Conservation (phyloP, 2,113 vertebrate genomes). For the Brienomyrus longianalis region DNA sequence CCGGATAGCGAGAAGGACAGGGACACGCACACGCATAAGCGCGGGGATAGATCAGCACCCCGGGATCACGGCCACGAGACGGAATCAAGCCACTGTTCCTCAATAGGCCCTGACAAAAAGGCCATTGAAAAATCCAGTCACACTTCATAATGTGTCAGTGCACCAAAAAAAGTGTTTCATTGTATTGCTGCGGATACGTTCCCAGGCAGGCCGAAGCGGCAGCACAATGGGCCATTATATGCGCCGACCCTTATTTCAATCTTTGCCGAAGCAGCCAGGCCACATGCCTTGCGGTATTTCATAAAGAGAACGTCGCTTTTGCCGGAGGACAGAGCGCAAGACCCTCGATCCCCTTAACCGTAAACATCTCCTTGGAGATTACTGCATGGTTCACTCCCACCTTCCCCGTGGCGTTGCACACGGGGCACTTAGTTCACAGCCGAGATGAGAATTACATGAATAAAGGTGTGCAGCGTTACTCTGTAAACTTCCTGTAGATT, state of each 20-base stretch:
- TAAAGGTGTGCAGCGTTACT: neutral
- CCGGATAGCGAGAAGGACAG: neutral
- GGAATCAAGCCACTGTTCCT: constrained; percentile 51
- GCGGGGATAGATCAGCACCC: neutral
- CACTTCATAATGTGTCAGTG: constrained; percentile 38
- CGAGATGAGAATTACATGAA: neutral
- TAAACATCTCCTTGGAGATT: neutral
- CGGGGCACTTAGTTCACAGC: neutral
- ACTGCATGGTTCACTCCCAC: constrained; percentile 20
- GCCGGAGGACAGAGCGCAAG: neutral
- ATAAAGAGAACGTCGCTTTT: neutral
- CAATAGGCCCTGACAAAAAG: constrained; percentile 54
- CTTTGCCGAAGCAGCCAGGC: neutral
- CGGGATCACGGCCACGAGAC: constrained; percentile 29
- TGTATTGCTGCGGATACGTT: constrained; percentile 33
- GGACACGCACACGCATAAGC: neutral
- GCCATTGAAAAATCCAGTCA: constrained; percentile 52
- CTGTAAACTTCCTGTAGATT: constrained; percentile 31
- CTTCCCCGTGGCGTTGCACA: constrained; percentile 9
- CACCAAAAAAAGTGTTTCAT: constrained; percentile 49
- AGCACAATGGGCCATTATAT: constrained; percentile 26
- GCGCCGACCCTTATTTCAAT: neutral
- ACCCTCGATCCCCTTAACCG: constrained; percentile 26
- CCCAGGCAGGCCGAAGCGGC: neutral
- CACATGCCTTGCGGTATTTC: neutral